Evolutionary conservation across 1,140 invertebrate species (phyloP).

Genomic region (Brachionus plicatilis): DNA sequence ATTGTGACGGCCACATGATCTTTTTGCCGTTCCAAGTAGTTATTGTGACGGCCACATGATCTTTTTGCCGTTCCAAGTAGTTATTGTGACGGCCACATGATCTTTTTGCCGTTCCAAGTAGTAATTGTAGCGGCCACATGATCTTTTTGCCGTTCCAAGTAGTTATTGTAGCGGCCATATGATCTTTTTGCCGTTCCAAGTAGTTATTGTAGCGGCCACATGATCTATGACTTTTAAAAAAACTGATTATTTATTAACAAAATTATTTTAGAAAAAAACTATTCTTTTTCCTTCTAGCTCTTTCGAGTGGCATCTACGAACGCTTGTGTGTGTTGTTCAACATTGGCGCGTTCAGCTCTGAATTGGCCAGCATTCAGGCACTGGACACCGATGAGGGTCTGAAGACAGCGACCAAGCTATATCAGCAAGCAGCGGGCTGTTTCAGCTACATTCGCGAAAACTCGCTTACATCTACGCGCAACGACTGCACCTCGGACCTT

Average conservation of each 20-base stretch:
- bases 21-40: no score
- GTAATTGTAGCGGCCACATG: no score
- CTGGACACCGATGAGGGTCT: slow-evolving; percentile 85
- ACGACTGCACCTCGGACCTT: slow-evolving; percentile 90
- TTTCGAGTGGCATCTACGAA: slow-evolving; percentile 86
- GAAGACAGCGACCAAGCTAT: slow-evolving; percentile 82
- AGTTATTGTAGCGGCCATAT: background rate
- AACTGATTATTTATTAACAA: no score
- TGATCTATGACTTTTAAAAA: slow-evolving; percentile 55
- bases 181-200: no score
- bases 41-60: no score
- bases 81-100: no score
- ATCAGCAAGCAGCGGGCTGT: slow-evolving; percentile 84
- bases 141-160: no score
- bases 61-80: no score
- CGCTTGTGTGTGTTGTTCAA: slow-evolving; percentile 93
- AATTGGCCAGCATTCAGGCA: slow-evolving; percentile 76
- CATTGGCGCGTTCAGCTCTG: slow-evolving; percentile 85
- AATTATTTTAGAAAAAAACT: background rate
- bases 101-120: no score
- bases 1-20: no score
- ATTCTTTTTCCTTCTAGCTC: slow-evolving; percentile 50
- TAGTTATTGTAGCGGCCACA: background rate
- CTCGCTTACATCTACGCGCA: slow-evolving; percentile 75
- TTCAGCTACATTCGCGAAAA: slow-evolving; percentile 80